phyloP scores from a whole-genome alignment of 1,140 invertebrate species.

The Hylaeus anthracinus region DNA sequence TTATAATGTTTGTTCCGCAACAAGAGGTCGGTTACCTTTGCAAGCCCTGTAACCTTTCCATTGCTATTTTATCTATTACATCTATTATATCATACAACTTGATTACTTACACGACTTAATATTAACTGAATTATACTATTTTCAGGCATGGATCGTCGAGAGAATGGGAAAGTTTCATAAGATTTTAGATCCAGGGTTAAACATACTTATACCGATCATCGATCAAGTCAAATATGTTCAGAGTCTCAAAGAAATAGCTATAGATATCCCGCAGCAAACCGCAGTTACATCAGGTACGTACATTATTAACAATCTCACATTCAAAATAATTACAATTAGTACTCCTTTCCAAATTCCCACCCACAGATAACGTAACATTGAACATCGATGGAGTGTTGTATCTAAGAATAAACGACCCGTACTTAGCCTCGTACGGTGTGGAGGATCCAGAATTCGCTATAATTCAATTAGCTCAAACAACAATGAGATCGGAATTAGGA shows the following conservation, averaged over 20 bases:
- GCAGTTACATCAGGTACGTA: slow-evolving; percentile 93
- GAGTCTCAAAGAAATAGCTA: slow-evolving; percentile 99
- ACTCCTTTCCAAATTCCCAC: slow-evolving; percentile 5
- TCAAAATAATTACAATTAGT: background rate
- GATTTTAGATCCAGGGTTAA: slow-evolving; percentile 96
- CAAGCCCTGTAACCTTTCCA: background rate
- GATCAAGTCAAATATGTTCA: slow-evolving; percentile 99
- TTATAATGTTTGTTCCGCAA: slow-evolving; percentile 98
- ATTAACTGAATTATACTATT: slow-evolving; percentile 38
- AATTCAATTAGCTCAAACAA: slow-evolving; percentile 99
- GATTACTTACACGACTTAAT: too few species aligned
- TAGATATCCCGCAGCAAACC: slow-evolving; percentile 99
- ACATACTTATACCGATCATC: slow-evolving; percentile 94
- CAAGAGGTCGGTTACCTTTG: slow-evolving; percentile 88
- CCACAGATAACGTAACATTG: slow-evolving; percentile 95
- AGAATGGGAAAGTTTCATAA: slow-evolving; percentile 98
- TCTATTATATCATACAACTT: too few species aligned
- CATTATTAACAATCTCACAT: background rate
- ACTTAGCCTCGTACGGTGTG: slow-evolving; percentile 97
- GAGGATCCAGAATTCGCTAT: slow-evolving; percentile 99
- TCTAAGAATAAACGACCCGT: slow-evolving; percentile 95
- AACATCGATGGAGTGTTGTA: slow-evolving; percentile 99
- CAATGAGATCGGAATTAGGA: slow-evolving; percentile 99
- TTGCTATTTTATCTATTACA: too few species aligned
- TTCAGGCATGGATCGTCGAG: slow-evolving; percentile 98